phyloP scores from a whole-genome alignment of 2,113 vertebrate genomes.

The Austrofundulus limnaeus region DNA sequence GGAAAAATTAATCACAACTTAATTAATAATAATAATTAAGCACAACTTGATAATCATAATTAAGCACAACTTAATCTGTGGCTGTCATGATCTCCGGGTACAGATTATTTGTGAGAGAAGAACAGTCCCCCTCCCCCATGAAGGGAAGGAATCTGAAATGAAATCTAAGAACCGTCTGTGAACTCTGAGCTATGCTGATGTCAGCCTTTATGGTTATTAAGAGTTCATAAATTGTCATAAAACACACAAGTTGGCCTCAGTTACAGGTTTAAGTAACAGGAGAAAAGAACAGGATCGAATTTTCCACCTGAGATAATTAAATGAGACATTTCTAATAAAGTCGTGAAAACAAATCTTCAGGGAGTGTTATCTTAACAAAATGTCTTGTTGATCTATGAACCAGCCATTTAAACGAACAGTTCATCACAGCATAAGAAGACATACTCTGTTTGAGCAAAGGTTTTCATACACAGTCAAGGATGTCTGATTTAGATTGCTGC shows the following conservation, averaged over 20 bases:
- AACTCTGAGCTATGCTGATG: conserved; percentile 57
- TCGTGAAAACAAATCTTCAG: conserved; percentile 4
- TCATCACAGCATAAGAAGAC: no score
- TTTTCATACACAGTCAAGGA: no score
- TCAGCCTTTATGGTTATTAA: conserved; percentile 44
- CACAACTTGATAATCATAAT: no score
- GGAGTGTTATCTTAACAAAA: neutral
- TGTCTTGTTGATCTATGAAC: neutral
- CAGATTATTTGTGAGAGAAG: conserved; percentile 23
- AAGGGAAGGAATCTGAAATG: conserved; percentile 32
- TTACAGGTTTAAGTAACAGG: conserved; percentile 3
- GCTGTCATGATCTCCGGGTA: conserved; percentile 49
- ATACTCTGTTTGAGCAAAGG: no score
- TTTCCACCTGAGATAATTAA: conserved; percentile 10
- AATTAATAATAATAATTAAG: no score
- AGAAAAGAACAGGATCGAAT: neutral
- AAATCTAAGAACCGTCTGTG: conserved; percentile 50
- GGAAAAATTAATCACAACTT: no score
- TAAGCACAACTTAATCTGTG: conserved; percentile 15
- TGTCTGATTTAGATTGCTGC: no score
- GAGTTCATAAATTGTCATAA: conserved; percentile 32
- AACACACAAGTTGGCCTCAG: conserved; percentile 17
- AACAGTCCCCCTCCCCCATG: conserved; percentile 13
- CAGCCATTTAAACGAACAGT: no score
- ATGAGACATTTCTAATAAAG: conserved; percentile 18